phyloP scores from a whole-genome alignment of 2,888 invertebrate species.

The Malachius bipustulatus region DNA sequence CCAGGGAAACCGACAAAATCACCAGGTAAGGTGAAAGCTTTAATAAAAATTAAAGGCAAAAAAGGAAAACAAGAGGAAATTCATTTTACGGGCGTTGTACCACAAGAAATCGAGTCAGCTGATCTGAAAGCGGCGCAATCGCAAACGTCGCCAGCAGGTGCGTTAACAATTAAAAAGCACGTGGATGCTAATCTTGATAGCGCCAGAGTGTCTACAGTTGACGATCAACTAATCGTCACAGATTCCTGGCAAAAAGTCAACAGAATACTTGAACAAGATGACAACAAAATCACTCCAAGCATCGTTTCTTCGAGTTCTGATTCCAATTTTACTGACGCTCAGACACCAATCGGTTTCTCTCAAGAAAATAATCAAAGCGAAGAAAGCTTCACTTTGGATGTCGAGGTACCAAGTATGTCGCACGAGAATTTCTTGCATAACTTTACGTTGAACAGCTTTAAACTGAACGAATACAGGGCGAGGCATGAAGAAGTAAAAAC shows the following conservation, averaged over 20 bases:
- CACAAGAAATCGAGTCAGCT: conserved; percentile 19
- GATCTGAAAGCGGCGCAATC: conserved; percentile 14
- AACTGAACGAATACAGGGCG: conserved; percentile 33
- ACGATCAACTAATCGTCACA: conserved; percentile 21
- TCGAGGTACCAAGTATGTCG: conserved; percentile 22
- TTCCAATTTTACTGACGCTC: conserved; percentile 66
- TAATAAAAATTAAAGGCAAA: conserved; percentile 40
- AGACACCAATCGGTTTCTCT: conserved; percentile 44
- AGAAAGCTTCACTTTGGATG: conserved; percentile 39
- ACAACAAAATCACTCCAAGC: conserved; percentile 37
- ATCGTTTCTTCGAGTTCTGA: conserved; percentile 46
- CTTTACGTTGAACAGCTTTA: conserved; percentile 33
- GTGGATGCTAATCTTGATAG: not conserved
- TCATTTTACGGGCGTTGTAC: conserved; percentile 28
- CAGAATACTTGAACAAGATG: conserved; percentile 18
- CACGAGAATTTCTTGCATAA: conserved; percentile 26
- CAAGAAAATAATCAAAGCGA: conserved; percentile 53
- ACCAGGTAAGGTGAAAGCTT: conserved; percentile 46
- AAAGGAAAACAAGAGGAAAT: conserved; percentile 30
- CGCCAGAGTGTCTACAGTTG: not conserved
- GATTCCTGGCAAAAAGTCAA: conserved; percentile 30
- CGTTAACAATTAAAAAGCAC: conserved; percentile 6
- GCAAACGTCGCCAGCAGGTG: conserved; percentile 12
- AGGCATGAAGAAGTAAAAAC: conserved; percentile 27
- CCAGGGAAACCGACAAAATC: conserved; percentile 42